Evolutionary conservation across 2,888 invertebrate genomes (phyloP), one percentile per base, ranked within the genome.

Genomic region (Drosophila barbarae): DNA sequence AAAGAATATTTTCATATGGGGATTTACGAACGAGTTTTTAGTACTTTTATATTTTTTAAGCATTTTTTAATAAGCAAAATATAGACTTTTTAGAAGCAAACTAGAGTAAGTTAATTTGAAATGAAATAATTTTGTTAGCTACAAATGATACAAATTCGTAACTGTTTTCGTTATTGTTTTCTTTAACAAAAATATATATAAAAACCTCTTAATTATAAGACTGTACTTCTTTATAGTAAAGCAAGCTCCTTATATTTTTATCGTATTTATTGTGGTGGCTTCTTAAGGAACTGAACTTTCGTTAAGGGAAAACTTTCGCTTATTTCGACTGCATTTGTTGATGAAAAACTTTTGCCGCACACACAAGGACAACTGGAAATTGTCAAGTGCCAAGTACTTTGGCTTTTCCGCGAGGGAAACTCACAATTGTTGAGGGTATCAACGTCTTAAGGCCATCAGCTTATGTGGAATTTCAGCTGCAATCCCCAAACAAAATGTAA

Each of bases 381-480:
- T 42, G 64, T 36, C 67, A 50, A 64, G 51, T 63, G 51, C 26
- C 63, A 47, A 63, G 65, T 38, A 21, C 32, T 64, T 63, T 63
- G 42, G 32, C 42, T 51, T 38, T 36, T 36, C 36, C 23, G 23
- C 52, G 51, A 41, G 23, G n/a, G 12, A 35, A 35, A n/a, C 44
- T 28, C 35, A 26, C 60, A 18, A 59, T 59, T 59, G 58, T 44
- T 44, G 6, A 9, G 41, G 35, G 30, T 39, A 47, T 46, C 32
- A 60, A 39, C 13, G 44, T 38, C 46, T 60, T 58, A 32, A 44
- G 59, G 59, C 59, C 42, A 57, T 12, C 36, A 36, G 44, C 57
- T 59, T 57, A 57, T 57, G 55, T 32, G 57, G 39, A 5, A 28
- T 57, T 18, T 23, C 18, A 18, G 9, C 58, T 26, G 59, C 46